Evolutionary conservation across 2,888 invertebrate species (phyloP).

Genomic region (Gibbula magus): DNA sequence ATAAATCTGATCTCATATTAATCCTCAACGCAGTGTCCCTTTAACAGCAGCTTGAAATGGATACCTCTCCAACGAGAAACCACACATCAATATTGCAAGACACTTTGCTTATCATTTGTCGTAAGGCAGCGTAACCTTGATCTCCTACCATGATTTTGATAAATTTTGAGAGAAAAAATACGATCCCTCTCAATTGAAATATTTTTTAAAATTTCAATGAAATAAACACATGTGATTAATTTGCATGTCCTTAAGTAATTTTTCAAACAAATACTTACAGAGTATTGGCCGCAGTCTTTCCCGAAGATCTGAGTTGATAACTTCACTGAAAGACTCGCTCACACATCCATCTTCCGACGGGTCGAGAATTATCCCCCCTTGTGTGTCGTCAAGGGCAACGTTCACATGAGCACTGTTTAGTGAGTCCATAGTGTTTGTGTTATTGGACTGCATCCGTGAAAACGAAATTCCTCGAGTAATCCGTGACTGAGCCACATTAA

Average conservation of each 20-base stretch:
- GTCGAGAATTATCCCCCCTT: background rate
- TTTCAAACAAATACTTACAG: slow-evolving; percentile 9
- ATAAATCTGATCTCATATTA: too few species aligned
- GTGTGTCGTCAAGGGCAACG: background rate
- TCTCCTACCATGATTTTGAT: too few species aligned
- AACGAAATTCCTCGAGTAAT: background rate
- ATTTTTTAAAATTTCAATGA: too few species aligned
- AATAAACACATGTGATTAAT: too few species aligned
- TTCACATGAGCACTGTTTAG: background rate
- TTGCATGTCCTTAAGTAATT: background rate
- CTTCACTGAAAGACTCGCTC: background rate
- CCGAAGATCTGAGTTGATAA: slow-evolving; percentile 5
- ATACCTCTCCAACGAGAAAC: too few species aligned
- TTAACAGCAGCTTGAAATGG: too few species aligned
- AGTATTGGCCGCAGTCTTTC: slow-evolving; percentile 9
- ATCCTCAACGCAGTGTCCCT: too few species aligned
- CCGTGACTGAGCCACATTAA: background rate
- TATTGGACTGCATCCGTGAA: background rate
- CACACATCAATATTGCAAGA: too few species aligned
- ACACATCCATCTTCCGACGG: background rate
- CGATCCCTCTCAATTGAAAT: too few species aligned
- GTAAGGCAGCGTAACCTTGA: too few species aligned
- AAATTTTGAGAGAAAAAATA: too few species aligned
- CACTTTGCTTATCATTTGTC: too few species aligned
- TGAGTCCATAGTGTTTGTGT: background rate